Percentiles rank a stretch among this genome's conserved stretches.
Evolutionary conservation across 1,140 invertebrate genomes (phyloP).

Genomic region (Thalassaphorura encarpata): DNA sequence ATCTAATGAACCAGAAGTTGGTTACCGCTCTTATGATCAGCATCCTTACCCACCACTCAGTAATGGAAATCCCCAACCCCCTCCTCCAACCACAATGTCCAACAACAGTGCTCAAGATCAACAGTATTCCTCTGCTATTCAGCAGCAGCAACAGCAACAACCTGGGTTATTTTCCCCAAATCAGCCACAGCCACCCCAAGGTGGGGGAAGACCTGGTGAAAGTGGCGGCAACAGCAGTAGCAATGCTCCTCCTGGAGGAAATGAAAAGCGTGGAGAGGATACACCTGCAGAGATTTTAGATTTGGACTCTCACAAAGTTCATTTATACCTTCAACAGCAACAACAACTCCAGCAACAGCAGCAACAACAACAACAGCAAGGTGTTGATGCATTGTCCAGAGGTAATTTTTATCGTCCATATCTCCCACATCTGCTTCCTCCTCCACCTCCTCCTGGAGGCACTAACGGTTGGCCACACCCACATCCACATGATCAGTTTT

Average conservation of each 20-base stretch:
- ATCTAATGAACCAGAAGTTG: constrained; percentile 5
- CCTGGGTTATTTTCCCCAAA: background rate
- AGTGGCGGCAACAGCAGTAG: background rate
- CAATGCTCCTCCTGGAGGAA: background rate
- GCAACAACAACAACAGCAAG: constrained; percentile 23
- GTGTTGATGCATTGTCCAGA: background rate
- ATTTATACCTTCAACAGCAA: constrained; percentile 38
- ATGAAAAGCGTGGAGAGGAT: constrained; percentile 41
- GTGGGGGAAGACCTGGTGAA: background rate
- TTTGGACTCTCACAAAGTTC: constrained; percentile 77
- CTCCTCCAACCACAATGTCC: constrained; percentile 8
- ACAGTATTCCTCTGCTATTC: constrained; percentile 2
- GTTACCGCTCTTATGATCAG: too few relatives aligned
- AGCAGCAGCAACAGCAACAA: background rate
- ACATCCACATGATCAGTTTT: constrained; percentile 20
- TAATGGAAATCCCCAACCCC: too few relatives aligned
- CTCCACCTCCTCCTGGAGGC: constrained; percentile 9
- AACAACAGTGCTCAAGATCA: background rate
- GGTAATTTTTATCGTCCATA: constrained; percentile 29
- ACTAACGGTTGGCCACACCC: constrained; percentile 10
- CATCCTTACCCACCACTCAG: too few relatives aligned
- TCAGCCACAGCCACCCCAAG: background rate
- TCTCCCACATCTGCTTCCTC: constrained; percentile 24
- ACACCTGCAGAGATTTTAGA: constrained; percentile 71
- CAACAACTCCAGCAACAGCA: constrained; percentile 37